Evolutionary conservation across 2,113 vertebrate genomes (phyloP).

Genomic region (Felis chaus): DNA sequence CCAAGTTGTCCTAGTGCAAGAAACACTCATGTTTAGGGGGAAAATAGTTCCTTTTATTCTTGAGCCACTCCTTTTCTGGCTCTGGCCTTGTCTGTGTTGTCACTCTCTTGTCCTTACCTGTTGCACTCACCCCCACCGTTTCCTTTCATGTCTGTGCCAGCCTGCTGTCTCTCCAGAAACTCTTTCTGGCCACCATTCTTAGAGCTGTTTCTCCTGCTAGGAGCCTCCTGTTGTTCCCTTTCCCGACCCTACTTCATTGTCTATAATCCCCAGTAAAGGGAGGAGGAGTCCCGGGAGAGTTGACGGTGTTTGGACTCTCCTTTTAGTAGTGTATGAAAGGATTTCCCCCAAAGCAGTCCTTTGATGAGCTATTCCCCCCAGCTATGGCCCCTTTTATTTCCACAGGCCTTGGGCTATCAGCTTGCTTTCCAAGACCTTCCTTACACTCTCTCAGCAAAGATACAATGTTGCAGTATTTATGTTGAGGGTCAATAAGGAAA

Average conservation of each 20-base stretch:
- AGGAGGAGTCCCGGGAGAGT: background rate
- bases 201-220: background rate
- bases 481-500: background rate
- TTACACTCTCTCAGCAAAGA: background rate
- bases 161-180: background rate
- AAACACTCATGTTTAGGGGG: no score
- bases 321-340: background rate
- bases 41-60: background rate
- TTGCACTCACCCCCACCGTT: background rate
- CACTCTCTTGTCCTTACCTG: no score
- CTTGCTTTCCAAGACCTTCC: background rate
- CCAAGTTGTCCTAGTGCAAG: no score
- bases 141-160: background rate
- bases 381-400: background rate
- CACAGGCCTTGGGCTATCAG: background rate
- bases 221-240: background rate
- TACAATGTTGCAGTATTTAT: background rate
- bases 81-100: background rate
- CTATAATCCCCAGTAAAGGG: background rate
- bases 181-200: background rate
- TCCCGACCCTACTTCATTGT: background rate
- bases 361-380: background rate
- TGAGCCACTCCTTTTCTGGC: background rate
- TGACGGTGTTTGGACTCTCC: conserved; percentile 34
- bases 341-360: background rate